These are phyloP conservation scores for Catagonus wagneri DNA, from an alignment of 2,113 vertebrate genomes.

Conservation along the genomic window DNA sequence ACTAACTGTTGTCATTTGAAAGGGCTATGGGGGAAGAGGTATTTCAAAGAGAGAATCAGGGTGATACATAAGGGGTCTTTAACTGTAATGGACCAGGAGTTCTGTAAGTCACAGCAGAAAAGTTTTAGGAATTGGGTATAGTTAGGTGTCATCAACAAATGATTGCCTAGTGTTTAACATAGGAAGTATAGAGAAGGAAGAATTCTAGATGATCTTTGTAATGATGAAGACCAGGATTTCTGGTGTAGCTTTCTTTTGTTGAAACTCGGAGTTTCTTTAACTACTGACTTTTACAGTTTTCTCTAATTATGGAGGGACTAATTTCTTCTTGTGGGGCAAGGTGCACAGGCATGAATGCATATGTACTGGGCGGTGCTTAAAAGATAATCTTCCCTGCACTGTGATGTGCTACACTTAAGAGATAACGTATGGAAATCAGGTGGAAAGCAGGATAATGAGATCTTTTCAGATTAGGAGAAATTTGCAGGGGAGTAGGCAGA, in stretches of 20 bases:
- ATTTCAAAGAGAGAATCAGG: neutral
- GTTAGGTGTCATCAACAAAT: neutral
- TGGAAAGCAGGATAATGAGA: neutral
- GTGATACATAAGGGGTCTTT: neutral
- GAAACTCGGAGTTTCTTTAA: neutral
- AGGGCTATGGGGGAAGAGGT: neutral
- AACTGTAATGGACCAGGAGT: neutral
- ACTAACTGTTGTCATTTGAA: neutral
- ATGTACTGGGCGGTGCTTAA: neutral
- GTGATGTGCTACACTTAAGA: neutral
- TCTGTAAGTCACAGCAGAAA: neutral
- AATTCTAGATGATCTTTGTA: neutral
- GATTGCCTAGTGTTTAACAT: neutral
- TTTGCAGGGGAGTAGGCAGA: neutral
- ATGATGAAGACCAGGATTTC: neutral
- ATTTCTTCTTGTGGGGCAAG: neutral
- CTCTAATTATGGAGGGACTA: neutral
- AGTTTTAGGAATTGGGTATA: neutral
- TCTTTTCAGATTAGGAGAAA: slow-evolving; percentile 8
- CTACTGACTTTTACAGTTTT: neutral
- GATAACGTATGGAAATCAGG: neutral
- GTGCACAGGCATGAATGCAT: neutral
- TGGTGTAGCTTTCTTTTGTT: neutral
- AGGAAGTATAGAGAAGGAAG: neutral
- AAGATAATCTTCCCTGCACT: neutral